Evolutionary conservation across 2,888 invertebrate species (phyloP), one percentile per base, ranked within the genome.

Genomic region (Brassicogethes aeneus): DNA sequence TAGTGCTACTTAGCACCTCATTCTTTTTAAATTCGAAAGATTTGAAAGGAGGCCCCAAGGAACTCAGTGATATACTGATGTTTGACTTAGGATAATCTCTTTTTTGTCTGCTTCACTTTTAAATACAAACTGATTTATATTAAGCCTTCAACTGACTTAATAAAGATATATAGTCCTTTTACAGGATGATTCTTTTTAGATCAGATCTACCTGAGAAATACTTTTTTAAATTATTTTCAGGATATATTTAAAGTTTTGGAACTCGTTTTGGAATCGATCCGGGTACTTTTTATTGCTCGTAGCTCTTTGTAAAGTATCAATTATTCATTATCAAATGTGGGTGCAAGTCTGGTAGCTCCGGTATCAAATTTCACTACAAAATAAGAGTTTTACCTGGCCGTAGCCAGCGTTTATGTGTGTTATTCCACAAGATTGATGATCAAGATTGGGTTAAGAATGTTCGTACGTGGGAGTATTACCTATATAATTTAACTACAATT

Each of bases 31-130:
- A 23, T 23, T 23, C 23, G 23, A 10, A 23, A 23, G 5, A 10
- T 7, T 23, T 23, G 23, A 23, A 23, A 23, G 10, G 23, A 23
- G 5, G 23, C 23, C 23, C 23, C 23, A 10, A 10, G 23, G 5
- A 23, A 5, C 23, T 16, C 12, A 34, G 47, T 55, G 52, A 56
- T 53, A 43, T 56, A 54, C 46, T 45, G 51, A 46, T 52, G 53
- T 56, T 56, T 56, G 53, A 56, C 55, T 55, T 55, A 50, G 51
- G 51, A 54, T 57, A 56, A 57, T 56, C 55, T 56, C 52, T 51
- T 59, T 55, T 56, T 55, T 54, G 52, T 56, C 51, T 45, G 45
- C 37, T 23, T 34, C 42, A 37, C 38, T 47, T 50, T 39, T 42
- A 41, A 43, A 44, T 42, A 37, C 16, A 23, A 23, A 17, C 46